Conservation (phyloP, 2,113 vertebrate genomes). For the Rana temporaria region DNA sequence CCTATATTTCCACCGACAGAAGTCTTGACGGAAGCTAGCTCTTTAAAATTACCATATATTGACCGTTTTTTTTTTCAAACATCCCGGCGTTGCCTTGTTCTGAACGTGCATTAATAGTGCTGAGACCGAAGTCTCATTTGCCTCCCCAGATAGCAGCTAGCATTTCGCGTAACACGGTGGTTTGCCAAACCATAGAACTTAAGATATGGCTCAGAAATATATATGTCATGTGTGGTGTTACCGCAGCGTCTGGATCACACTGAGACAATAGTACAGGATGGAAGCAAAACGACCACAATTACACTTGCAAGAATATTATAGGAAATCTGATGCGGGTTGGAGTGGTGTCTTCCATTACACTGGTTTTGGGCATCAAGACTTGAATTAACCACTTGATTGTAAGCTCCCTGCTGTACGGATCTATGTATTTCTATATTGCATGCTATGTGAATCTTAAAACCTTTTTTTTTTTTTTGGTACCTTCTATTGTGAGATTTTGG, state of each 20-base stretch:
- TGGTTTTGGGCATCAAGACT: not conserved
- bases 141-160: constrained; percentile 1
- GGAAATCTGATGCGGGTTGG: constrained; percentile 13
- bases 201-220: constrained; percentile 39
- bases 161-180: not conserved
- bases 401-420: not conserved
- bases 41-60: not conserved
- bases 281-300: constrained; percentile 33
- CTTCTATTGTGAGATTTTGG: no score
- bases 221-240: constrained; percentile 46
- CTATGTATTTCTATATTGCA: not conserved
- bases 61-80: not conserved
- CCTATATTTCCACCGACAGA: not conserved
- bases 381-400: constrained; percentile 19
- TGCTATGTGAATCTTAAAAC: not conserved
- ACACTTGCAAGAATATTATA: constrained; percentile 26
- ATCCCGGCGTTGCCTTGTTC: not conserved
- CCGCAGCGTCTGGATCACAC: constrained; percentile 39
- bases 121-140: not conserved
- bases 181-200: constrained; percentile 44
- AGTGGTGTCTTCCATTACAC: constrained; percentile 16
- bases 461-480: no score
- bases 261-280: constrained; percentile 48
- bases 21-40: not conserved
- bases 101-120: not conserved